These are phyloP conservation scores for Tuta absoluta DNA, from an alignment of 2,888 invertebrate species.

Conservation along the genomic window DNA sequence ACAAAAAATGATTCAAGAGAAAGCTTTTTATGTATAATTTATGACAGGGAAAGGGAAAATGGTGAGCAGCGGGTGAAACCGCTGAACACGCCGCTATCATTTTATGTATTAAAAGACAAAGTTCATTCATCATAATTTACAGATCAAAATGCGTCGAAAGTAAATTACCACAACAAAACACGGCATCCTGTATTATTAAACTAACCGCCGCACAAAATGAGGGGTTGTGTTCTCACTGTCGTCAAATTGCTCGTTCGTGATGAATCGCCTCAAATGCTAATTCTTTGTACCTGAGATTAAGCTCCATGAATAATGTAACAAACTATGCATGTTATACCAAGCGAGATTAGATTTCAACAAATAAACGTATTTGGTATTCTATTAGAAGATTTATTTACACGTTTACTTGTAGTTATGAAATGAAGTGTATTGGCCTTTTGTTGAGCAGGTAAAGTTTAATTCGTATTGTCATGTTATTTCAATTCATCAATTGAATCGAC, in stretches of 20 bases:
- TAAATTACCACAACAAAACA: slow-evolving; percentile 13
- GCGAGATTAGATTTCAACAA: slow-evolving; percentile 17
- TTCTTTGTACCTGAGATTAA: slow-evolving; percentile 50
- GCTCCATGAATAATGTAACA: slow-evolving; percentile 23
- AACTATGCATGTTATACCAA: slow-evolving; percentile 7
- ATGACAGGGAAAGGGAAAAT: too few relatives aligned
- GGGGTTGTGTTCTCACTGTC: slow-evolving; percentile 53
- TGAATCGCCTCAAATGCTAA: slow-evolving; percentile 52
- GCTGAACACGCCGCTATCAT: too few relatives aligned
- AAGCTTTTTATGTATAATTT: too few relatives aligned
- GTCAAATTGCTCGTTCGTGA: slow-evolving; percentile 45
- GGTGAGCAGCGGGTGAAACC: too few relatives aligned
- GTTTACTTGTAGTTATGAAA: slow-evolving; percentile 54
- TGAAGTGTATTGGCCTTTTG: slow-evolving; percentile 50
- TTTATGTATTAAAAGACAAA: too few relatives aligned
- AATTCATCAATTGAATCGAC: slow-evolving; percentile 1
- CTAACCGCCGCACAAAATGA: slow-evolving; percentile 49
- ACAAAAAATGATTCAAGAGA: too few relatives aligned
- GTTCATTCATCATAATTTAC: slow-evolving; percentile 24
- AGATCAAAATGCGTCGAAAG: background rate
- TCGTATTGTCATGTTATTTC: slow-evolving; percentile 5
- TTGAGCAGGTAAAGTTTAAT: slow-evolving; percentile 1
- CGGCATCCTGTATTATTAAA: background rate
- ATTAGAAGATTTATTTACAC: slow-evolving; percentile 31
- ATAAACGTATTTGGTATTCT: slow-evolving; percentile 21